Percentiles rank a stretch among this genome's conserved stretches.
These are phyloP conservation scores for Bombyx mori DNA, from an alignment of 1,140 invertebrate species.

Conservation along the genomic window ASM3026992v2 NC_085109.1:10960501-10961000, in stretches of 20 bases:
- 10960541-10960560: too few relatives aligned
- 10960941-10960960: conserved; percentile 23
- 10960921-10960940: conserved; percentile 4
- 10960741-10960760: conserved; percentile 37
- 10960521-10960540: too few relatives aligned
- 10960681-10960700: too few relatives aligned
- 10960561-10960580: too few relatives aligned
- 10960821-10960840: background rate
- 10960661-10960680: too few relatives aligned
- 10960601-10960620: too few relatives aligned
- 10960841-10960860: too few relatives aligned
- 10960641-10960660: too few relatives aligned
- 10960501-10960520: too few relatives aligned
- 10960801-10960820: conserved; percentile 9
- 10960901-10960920: background rate
- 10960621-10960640: too few relatives aligned
- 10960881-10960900: background rate
- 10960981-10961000: conserved; percentile 46
- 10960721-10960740: conserved; percentile 52
- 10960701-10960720: conserved; percentile 31
- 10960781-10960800: conserved; percentile 50
- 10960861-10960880: too few relatives aligned
- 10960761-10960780: conserved; percentile 36
- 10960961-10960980: conserved; percentile 23
- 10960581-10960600: too few relatives aligned